Evolutionary conservation across 1,140 invertebrate species (phyloP), one percentile per base, ranked within the genome.

Genomic region (Drosophila rhopaloa): DNA sequence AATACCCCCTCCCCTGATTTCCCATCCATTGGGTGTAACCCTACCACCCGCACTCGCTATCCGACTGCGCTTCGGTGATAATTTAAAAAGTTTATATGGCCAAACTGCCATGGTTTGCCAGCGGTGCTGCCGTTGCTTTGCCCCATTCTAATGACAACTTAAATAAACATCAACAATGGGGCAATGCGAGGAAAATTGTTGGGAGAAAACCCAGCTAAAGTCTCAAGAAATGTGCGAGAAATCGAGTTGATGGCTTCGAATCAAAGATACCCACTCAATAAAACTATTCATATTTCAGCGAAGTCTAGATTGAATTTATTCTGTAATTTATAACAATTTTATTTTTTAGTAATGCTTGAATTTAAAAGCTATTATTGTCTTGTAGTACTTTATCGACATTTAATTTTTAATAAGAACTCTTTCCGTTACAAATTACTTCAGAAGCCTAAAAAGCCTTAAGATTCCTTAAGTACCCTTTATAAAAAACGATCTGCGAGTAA

Each of bases 41-140:
- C 24, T 24, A 43, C 19, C 48, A 55, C 47, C 50, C 35, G 43
- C 79, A 55, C 65, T 53, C 29, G 79, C 50, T 65, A 58, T 43
- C 65, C 54, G 41, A 53, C 76, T 65, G 81, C 74, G 83, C 76
- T 50, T 67, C 67, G 83, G 83, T 88, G 84, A 88, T 88, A 88
- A 88, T 88, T 88, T 88, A 76, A 88, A 86, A 88, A 88, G 83
- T 88, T 88, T 88, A 88, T 88, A 83, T 72, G 76, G 79, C 76
- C 61, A 70, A 71, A 70, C 79, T 59, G 65, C 67, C 75, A 32
- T 55, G 55, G 76, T 79, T 66, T 79, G 63, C 60, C 46, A 44
- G 54, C 5, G 55, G 58, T 6, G 55, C 53, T 65, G 81, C 62
- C 82, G 71, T 47, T 63, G 81, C 81, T 46, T 76, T 76, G 57